phyloP scores from a whole-genome alignment of 2,797 vertebrate species.

The Cynodonichthys magdalenae region DNA sequence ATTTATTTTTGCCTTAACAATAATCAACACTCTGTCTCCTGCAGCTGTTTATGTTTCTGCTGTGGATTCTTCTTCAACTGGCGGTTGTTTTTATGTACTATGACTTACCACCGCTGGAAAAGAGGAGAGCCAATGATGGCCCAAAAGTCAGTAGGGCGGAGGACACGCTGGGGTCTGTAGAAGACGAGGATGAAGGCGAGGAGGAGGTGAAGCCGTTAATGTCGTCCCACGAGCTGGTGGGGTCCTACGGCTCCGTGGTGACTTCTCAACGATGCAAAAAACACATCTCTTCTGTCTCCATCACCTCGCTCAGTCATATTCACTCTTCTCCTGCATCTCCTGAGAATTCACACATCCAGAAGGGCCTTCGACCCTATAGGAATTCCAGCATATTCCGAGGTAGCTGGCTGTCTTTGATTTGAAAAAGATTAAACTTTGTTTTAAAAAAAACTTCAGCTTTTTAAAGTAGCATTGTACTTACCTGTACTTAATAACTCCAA shows the following conservation, averaged over 20 bases:
- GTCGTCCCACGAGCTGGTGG: conserved; percentile 59
- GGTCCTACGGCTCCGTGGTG: conserved; percentile 74
- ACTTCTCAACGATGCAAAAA: conserved; percentile 8
- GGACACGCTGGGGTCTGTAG: conserved; percentile 2
- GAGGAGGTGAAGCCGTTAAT: conserved; percentile 74
- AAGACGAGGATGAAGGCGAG: conserved; percentile 40
- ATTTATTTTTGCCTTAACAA: neutral
- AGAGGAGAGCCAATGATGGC: conserved; percentile 3
- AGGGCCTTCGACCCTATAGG: conserved; percentile 42
- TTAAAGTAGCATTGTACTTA: too few relatives aligned
- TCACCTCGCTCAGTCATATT: conserved; percentile 18
- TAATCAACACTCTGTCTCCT: neutral
- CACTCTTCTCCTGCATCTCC: conserved; percentile 42
- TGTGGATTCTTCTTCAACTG: conserved; percentile 85
- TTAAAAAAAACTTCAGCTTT: too few relatives aligned
- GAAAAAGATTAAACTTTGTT: too few relatives aligned
- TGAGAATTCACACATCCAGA: conserved; percentile 14
- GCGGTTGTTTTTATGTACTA: conserved; percentile 84
- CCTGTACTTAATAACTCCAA: too few relatives aligned
- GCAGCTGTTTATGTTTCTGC: conserved; percentile 86
- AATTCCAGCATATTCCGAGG: conserved; percentile 74
- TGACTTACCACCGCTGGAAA: conserved; percentile 74
- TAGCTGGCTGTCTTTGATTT: conserved; percentile 38
- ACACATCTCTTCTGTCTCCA: conserved; percentile 5
- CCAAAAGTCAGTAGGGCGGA: conserved; percentile 5